phyloP scores from a whole-genome alignment of 1,140 invertebrate genomes.

The Lepidurus apus region DNA sequence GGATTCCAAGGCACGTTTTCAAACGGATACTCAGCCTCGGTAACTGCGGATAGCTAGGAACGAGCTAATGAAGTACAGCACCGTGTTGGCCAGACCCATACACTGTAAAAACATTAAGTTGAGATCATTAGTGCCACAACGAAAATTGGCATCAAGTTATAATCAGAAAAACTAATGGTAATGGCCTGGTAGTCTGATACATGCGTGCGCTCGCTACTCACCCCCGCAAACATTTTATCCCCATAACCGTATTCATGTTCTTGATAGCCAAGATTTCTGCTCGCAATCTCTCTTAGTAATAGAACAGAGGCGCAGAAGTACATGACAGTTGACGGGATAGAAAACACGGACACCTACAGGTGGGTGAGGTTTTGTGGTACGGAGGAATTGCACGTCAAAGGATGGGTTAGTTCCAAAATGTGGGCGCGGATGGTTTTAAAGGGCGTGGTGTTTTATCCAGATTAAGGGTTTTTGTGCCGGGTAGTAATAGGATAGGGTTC shows the following conservation, averaged over 20 bases:
- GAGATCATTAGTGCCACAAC: not conserved
- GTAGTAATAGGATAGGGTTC: slow-evolving; percentile 25
- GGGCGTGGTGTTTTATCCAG: not conserved
- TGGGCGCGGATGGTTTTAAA: not conserved
- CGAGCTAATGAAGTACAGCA: slow-evolving; percentile 65
- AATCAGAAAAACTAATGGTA: not conserved
- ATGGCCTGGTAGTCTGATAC: not conserved
- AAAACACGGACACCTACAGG: slow-evolving; percentile 36
- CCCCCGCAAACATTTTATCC: slow-evolving; percentile 39
- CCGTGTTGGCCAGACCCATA: slow-evolving; percentile 62
- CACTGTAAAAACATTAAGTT: slow-evolving; percentile 49
- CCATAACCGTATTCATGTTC: slow-evolving; percentile 36
- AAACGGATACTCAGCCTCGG: slow-evolving; percentile 53
- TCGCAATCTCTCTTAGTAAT: slow-evolving; percentile 30
- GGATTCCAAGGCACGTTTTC: not conserved
- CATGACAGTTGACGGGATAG: slow-evolving; percentile 36
- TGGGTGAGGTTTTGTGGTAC: slow-evolving; percentile 20
- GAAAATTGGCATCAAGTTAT: not conserved
- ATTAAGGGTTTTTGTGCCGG: slow-evolving; percentile 30
- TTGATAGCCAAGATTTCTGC: slow-evolving; percentile 31
- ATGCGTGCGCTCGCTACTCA: slow-evolving; percentile 35
- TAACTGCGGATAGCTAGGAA: slow-evolving; percentile 65
- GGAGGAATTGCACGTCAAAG: slow-evolving; percentile 27
- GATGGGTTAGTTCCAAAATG: slow-evolving; percentile 13
- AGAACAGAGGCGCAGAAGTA: slow-evolving; percentile 36